Evolutionary conservation across 1,140 invertebrate species (phyloP), one percentile per base, ranked within the genome.

Genomic region (Heliconius nattereri): DNA sequence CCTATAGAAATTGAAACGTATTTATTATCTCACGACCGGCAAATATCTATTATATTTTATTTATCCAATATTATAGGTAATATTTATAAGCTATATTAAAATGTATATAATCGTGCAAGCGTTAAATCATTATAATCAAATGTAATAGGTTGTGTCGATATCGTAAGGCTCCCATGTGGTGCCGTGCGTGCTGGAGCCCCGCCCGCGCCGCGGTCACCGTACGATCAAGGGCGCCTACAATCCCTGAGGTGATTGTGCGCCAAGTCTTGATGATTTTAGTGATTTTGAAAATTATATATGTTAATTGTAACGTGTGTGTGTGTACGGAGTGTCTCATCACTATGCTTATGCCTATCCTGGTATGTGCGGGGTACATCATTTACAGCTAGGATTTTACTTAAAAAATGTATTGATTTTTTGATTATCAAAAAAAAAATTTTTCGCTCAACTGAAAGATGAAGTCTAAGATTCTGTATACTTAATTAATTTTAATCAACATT

Each of bases 161-260:
- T 66, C 40, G 75, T 77, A 77, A 73, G 23, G 66, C 52, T 66
- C 75, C 73, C 75, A 76, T 80, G 54, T 73, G 32, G 66, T 73
- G 81, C 82, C 79, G 82, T 86, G 83, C 85, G 86, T 85, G 81
- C 57, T 45, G n/a, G 60, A 7, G 73, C 71, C 71, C 71, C 72
- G 73, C 80, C 82, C 80, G 79, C 87, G 86, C 82, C 80, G 79
- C 87, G 86, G 88, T 87, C 88, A 87, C 83, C 85, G 84, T 84
- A 84, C 83, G 84, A 89, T 83, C 90, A 92, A 92, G 90, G 90
- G 90, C 89, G 89, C 78, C 87, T 87, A 92, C 90, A 90, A 92
- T 92, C 90, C 89, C 90, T 91, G 83, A 84, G 78, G 76, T 72
- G 45, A 76, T 7, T 52, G 29, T 75, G 78, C 75, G 54, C 13